These are phyloP conservation scores for Muscidifurax raptorellus DNA, from an alignment of 1,140 invertebrate genomes.

Conservation along the genomic window DNA sequence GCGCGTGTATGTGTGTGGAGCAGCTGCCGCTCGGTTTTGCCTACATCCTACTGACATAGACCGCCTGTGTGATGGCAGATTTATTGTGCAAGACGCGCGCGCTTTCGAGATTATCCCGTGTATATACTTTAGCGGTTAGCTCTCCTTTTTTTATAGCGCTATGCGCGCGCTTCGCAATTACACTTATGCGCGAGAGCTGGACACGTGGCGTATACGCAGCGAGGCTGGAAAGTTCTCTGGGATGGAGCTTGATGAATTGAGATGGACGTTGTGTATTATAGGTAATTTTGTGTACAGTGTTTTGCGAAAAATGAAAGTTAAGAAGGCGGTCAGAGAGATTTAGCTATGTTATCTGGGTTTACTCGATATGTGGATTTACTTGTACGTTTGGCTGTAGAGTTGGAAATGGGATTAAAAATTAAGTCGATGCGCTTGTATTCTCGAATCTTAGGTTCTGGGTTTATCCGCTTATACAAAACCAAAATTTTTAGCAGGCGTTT, in stretches of 20 bases:
- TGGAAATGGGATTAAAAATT: no score
- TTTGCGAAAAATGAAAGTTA: background rate
- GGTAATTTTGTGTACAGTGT: background rate
- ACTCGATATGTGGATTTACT: background rate
- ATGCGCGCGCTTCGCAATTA: background rate
- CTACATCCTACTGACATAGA: constrained; percentile 10
- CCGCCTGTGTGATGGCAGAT: background rate
- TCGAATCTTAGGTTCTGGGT: no score
- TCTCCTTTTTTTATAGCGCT: background rate
- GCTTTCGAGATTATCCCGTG: background rate
- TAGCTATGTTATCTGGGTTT: background rate
- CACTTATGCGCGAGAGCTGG: background rate
- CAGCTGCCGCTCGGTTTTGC: background rate
- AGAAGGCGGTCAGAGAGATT: background rate
- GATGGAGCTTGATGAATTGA: background rate
- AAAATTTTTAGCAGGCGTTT: no score
- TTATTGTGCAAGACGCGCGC: constrained; percentile 20
- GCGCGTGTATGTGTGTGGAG: background rate
- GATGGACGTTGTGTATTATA: background rate
- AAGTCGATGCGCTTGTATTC: no score
- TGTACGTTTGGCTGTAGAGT: no score
- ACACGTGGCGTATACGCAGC: background rate
- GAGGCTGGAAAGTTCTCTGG: background rate
- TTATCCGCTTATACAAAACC: no score
- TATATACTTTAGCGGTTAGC: background rate